Conservation (phyloP, 2,113 vertebrate species). For the Dasyurus viverrinus region DNA sequence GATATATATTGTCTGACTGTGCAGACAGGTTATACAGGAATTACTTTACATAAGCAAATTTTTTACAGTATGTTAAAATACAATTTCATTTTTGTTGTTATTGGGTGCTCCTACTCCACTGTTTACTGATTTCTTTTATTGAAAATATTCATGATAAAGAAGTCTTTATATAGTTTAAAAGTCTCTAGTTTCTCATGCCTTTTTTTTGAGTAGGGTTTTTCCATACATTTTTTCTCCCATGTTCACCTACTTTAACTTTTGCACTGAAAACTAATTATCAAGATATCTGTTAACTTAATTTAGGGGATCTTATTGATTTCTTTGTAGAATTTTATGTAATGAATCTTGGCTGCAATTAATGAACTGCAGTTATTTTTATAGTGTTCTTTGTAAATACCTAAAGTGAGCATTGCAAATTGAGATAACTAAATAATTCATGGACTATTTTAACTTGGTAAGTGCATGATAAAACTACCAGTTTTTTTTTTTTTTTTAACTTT, state of each 20-base stretch:
- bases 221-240: neutral
- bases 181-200: neutral
- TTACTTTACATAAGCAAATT: neutral
- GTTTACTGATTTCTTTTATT: neutral
- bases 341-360: neutral
- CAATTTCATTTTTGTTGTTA: neutral
- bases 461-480: no score
- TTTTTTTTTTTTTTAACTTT: no score
- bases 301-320: neutral
- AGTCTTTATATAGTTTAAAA: neutral
- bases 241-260: neutral
- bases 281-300: neutral
- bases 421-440: no score
- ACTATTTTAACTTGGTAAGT: no score
- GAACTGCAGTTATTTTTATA: neutral
- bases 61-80: neutral
- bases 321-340: neutral
- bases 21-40: neutral
- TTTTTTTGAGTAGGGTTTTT: neutral
- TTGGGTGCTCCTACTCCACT: neutral
- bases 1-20: neutral
- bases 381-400: no score
- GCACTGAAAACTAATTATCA: neutral
- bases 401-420: no score
- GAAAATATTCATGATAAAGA: neutral